Percentiles rank a stretch among this genome's conserved stretches.
Conservation (phyloP, 2,888 invertebrate genomes). For the Idaea dimidiata region DNA sequence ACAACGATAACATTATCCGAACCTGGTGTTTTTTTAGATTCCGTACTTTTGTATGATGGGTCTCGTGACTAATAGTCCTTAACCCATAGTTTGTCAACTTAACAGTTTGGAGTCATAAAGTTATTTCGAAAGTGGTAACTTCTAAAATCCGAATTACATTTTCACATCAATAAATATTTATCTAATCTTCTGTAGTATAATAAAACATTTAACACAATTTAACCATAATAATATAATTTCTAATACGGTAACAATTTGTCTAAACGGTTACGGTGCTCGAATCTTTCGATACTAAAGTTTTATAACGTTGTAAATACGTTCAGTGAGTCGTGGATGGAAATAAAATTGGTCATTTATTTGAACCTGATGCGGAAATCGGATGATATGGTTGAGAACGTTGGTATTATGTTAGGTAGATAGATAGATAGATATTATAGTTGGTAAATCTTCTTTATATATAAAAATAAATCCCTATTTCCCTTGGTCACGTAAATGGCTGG, state of each 20-base stretch:
- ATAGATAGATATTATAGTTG: too few species aligned
- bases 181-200: not conserved
- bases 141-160: not conserved
- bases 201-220: slow-evolving; percentile 1
- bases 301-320: slow-evolving; percentile 29
- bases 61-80: too few species aligned
- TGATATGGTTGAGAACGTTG: slow-evolving; percentile 19
- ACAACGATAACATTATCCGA: too few species aligned
- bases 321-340: slow-evolving; percentile 23
- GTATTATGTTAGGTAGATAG: too few species aligned
- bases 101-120: too few species aligned
- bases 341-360: slow-evolving; percentile 23
- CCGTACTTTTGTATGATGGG: too few species aligned
- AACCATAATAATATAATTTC: slow-evolving; percentile 16
- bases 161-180: not conserved
- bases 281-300: slow-evolving; percentile 31
- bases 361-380: slow-evolving; percentile 12
- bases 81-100: too few species aligned
- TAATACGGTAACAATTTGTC: slow-evolving; percentile 27
- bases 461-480: too few species aligned
- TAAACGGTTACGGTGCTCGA: slow-evolving; percentile 26
- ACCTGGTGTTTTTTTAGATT: too few species aligned
- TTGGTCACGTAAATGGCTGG: too few species aligned
- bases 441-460: too few species aligned
- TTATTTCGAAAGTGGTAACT: too few species aligned